Base-by-base conservation (phyloP, 2,797 vertebrate genomes). In the Poeciliopsis turneri region DNA sequence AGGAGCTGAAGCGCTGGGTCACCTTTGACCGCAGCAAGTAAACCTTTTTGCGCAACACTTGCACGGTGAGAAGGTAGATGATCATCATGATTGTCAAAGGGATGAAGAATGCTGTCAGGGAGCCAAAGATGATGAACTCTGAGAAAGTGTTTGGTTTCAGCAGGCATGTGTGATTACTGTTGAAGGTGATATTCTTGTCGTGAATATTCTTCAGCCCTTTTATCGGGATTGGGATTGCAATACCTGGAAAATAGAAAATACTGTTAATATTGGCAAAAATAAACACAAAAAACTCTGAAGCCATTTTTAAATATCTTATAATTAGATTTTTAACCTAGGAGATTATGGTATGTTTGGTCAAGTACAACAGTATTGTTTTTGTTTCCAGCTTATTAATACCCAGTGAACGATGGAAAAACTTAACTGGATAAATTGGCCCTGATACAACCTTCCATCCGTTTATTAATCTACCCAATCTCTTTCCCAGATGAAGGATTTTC, bases 71-170 rank as follows among this genome's bases (percentile, higher is more conserved):
- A 66, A 99, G 94, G 74, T 99, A 99, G 86, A 97, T 99, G 82
- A 98, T 94, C 83, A 99, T 95, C 98, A 99, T 99, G 88, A 99
- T 97, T 2, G 95, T 88, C 2, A 99, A 95, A 23, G 98, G 98
- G 55, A 96, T 93, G 83, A 99, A 99, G 92, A 99, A 99, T 0
- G 98, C 94, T 2, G 96, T 96, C 91, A 99, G 84, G 9, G 98
- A 99, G 61, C 98, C 98, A 0, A 96, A 99, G 75, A 98, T 96
- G 87, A 98, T 99, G 89, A 99, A 99, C 57, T 97, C 94, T 30
- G 92, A 84, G 57, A 99, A 99, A 30, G 96, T 96, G 13, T 97
- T 96, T 0, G 96, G 94, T 47, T 85, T 97, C 81, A 99, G 90
- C 72, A 90, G 77, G 39, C 98, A 99, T 0, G 96, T 98, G 87